phyloP scores from a whole-genome alignment of 2,888 invertebrate species.

The Ctenicera cuprea region DNA sequence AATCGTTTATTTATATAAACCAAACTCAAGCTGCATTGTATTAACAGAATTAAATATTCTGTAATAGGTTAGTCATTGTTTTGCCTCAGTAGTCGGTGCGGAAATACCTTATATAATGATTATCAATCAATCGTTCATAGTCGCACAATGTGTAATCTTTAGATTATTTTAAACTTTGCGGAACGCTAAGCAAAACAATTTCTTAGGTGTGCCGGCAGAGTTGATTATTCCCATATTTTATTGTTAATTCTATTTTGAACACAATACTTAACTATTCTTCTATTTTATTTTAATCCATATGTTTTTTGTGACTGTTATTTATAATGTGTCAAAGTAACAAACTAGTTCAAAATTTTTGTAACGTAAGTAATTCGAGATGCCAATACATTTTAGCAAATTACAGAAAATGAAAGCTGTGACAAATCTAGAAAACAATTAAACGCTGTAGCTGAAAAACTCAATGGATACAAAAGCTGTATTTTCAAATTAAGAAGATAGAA shows the following conservation, averaged over 20 bases:
- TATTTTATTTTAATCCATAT: too few species aligned
- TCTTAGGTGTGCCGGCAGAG: conserved; percentile 23
- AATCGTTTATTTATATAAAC: neutral
- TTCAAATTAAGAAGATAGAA: too few species aligned
- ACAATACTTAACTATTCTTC: too few species aligned
- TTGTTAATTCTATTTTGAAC: neutral
- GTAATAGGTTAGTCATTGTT: conserved; percentile 43
- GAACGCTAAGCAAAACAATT: conserved; percentile 33
- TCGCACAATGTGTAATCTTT: conserved; percentile 30
- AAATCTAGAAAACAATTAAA: too few species aligned
- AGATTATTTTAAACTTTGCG: conserved; percentile 31
- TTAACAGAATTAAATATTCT: conserved; percentile 11
- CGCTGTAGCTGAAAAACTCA: too few species aligned
- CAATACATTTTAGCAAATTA: too few species aligned
- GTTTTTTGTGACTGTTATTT: too few species aligned
- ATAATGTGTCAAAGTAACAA: too few species aligned
- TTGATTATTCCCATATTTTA: conserved; percentile 13
- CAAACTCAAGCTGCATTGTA: neutral
- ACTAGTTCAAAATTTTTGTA: too few species aligned
- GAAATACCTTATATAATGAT: conserved; percentile 48
- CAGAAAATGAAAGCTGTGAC: too few species aligned
- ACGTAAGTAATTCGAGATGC: too few species aligned
- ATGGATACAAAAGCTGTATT: too few species aligned
- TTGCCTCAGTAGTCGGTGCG: conserved; percentile 42
- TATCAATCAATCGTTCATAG: conserved; percentile 47